phyloP scores from a whole-genome alignment of 1,140 invertebrate genomes.

The Frieseomelitta varia region DNA sequence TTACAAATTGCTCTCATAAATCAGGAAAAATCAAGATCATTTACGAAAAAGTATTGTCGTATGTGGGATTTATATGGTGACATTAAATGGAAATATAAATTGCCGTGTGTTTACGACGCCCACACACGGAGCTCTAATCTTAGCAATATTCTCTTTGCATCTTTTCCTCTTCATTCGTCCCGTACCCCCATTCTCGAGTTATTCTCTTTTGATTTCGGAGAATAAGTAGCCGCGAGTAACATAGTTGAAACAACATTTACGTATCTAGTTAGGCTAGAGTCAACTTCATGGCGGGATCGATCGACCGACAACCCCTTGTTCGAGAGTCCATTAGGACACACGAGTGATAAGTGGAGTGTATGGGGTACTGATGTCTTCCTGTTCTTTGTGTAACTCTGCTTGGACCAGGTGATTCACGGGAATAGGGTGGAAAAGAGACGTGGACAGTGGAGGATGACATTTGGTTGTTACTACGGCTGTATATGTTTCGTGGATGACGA shows the following conservation, averaged over 20 bases:
- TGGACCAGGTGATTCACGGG: slow-evolving; percentile 38
- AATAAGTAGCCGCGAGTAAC: neutral
- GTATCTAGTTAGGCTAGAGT: neutral
- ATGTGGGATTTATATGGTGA: slow-evolving; percentile 11
- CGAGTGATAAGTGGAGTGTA: slow-evolving; percentile 24
- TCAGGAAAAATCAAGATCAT: neutral
- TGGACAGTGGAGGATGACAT: slow-evolving; percentile 15
- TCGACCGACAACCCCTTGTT: slow-evolving; percentile 25
- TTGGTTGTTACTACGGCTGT: slow-evolving; percentile 1
- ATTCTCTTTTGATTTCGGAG: neutral
- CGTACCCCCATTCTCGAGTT: neutral
- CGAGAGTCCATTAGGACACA: slow-evolving; percentile 20
- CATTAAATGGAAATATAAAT: slow-evolving; percentile 34
- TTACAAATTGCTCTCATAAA: neutral
- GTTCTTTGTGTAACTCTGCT: slow-evolving; percentile 23
- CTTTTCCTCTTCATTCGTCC: slow-evolving; percentile 1
- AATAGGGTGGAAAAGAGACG: slow-evolving; percentile 30
- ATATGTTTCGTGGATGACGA: neutral
- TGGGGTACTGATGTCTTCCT: slow-evolving; percentile 28
- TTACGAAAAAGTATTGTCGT: neutral
- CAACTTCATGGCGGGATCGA: neutral
- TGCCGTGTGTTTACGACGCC: slow-evolving; percentile 44
- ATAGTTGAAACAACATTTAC: no score
- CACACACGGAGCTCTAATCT: slow-evolving; percentile 56
- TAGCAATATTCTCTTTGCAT: slow-evolving; percentile 41